Percentiles rank a stretch among this genome's conserved stretches.
Evolutionary conservation across 2,113 vertebrate species (phyloP).

Genomic region (Myocastor coypus): DNA sequence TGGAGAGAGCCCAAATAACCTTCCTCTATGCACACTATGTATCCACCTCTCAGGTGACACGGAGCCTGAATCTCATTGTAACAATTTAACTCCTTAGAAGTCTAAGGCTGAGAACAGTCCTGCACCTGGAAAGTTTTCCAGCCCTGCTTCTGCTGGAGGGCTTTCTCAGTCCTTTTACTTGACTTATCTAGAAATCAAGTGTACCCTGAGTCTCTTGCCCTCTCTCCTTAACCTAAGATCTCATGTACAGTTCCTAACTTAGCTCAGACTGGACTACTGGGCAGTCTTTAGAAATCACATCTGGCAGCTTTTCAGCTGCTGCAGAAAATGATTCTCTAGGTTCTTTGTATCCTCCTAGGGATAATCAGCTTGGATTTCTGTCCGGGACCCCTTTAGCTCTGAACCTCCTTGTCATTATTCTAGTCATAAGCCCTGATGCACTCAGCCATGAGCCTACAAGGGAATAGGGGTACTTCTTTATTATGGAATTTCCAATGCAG

Average conservation of each 20-base stretch:
- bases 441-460: not conserved
- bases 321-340: not conserved
- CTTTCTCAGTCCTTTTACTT: not conserved
- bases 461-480: too few species aligned
- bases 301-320: not conserved
- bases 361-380: not conserved
- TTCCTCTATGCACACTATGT: not conserved
- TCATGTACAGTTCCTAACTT: not conserved
- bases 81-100: not conserved
- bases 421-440: not conserved
- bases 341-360: not conserved
- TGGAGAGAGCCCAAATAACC: not conserved
- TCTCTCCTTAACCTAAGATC: fast-evolving
- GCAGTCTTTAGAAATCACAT: not conserved
- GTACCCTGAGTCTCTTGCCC: not conserved
- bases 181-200: not conserved
- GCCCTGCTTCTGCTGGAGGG: too few species aligned
- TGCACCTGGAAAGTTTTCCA: not conserved
- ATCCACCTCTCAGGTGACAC: not conserved
- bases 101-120: not conserved
- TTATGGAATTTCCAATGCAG: not conserved
- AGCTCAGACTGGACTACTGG: not conserved
- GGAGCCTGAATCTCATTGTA: not conserved
- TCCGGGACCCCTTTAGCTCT: not conserved
- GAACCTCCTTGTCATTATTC: not conserved